Evolutionary conservation across 1,140 invertebrate species (phyloP).

Genomic region (Cyrtorhinus lividipennis): DNA sequence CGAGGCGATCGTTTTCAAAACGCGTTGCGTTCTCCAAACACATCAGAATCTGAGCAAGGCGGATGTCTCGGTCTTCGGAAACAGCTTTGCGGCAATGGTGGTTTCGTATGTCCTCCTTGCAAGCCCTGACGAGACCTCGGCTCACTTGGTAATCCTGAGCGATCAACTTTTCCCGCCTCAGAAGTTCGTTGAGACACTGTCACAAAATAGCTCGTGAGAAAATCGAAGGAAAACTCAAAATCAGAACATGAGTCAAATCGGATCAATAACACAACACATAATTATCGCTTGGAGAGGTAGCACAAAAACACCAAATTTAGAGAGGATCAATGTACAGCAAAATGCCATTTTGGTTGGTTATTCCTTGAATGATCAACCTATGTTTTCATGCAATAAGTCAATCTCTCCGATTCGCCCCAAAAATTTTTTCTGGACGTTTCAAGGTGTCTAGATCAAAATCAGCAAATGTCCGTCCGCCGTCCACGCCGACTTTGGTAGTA

Average conservation of each 20-base stretch:
- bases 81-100: conserved; percentile 60
- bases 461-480: no score
- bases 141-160: conserved; percentile 83
- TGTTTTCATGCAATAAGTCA: no score
- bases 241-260: background rate
- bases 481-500: no score
- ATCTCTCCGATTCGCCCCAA: no score
- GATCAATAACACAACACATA: background rate
- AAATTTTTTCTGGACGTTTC: no score
- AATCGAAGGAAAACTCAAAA: background rate
- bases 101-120: conserved; percentile 75
- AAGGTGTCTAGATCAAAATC: no score
- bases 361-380: no score
- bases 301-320: no score
- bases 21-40: conserved; percentile 79
- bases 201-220: conserved; percentile 11
- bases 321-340: no score
- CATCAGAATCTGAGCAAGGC: conserved; percentile 77
- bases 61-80: conserved; percentile 64
- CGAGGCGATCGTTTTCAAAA: conserved; percentile 36
- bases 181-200: conserved; percentile 69
- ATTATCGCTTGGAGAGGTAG: background rate
- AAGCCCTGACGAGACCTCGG: conserved; percentile 72
- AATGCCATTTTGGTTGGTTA: no score
- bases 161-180: conserved; percentile 71